These are phyloP conservation scores for Sorex maritimensis DNA, from an alignment of 2,797 vertebrate genomes.

Conservation along the genomic window DNA sequence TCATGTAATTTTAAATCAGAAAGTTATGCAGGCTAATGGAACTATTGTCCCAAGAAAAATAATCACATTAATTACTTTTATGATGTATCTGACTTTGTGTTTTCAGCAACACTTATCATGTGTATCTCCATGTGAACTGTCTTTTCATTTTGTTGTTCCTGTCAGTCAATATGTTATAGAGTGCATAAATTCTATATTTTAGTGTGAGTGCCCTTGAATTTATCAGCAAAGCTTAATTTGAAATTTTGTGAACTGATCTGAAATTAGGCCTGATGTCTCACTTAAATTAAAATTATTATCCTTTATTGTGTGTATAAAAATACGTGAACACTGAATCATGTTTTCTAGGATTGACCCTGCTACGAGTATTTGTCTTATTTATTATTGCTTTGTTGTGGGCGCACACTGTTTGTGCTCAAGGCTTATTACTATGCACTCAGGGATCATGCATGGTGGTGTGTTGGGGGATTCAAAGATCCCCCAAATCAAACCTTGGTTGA, in stretches of 20 bases:
- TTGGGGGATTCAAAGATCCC: no score
- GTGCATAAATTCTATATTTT: not conserved
- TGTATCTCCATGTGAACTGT: not conserved
- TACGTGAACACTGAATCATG: not conserved
- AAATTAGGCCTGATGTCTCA: conserved; percentile 3
- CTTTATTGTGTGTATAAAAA: not conserved
- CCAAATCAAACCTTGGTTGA: no score
- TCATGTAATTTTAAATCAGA: conserved; percentile 26
- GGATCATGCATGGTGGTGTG: no score
- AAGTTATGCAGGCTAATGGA: not conserved
- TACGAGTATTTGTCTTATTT: conserved; percentile 22
- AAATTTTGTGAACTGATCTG: conserved; percentile 14
- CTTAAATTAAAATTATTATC: not conserved
- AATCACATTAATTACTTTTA: not conserved
- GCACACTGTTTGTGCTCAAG: no score
- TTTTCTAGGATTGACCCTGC: not conserved
- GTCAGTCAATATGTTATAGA: not conserved
- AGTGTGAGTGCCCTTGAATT: conserved; percentile 38
- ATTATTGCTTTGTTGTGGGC: no score
- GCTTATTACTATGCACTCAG: no score
- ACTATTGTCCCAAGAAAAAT: not conserved
- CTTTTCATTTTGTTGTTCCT: conserved; percentile 1
- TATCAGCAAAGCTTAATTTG: conserved; percentile 40
- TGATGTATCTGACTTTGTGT: not conserved
- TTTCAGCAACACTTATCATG: not conserved